A percentile compares a stretch with the other conserved stretches of the same genome.
These are phyloP conservation scores for Megathymus violae DNA, from an alignment of 1,140 invertebrate genomes.

Conservation along the genomic window DNA sequence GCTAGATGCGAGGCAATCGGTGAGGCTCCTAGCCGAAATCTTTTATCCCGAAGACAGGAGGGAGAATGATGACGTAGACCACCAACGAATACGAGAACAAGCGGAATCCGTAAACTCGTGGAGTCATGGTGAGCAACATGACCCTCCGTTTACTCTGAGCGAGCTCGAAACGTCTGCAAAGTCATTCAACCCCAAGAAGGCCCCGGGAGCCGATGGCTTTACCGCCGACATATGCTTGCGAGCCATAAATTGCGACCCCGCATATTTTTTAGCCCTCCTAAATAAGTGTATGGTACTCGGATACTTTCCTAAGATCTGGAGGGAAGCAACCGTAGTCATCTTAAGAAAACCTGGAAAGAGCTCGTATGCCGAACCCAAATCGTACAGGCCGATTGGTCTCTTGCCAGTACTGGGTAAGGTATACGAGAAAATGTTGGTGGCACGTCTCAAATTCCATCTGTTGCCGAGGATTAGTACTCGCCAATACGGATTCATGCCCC, in stretches of 20 bases:
- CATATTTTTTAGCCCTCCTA: too few species aligned
- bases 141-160: slow-evolving; percentile 26
- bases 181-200: slow-evolving; percentile 39
- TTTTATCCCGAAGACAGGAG: neutral
- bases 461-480: too few species aligned
- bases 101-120: slow-evolving; percentile 13
- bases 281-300: neutral
- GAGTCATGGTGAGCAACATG: neutral
- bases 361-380: too few species aligned
- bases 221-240: neutral
- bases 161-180: neutral
- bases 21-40: too few species aligned
- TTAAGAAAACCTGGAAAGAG: too few species aligned
- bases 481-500: too few species aligned
- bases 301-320: slow-evolving; percentile 28
- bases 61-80: neutral
- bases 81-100: neutral
- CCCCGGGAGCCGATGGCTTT: neutral
- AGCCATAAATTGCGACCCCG: too few species aligned
- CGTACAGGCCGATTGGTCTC: slow-evolving; percentile 33
- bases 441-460: slow-evolving; percentile 23
- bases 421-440: slow-evolving; percentile 34
- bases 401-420: slow-evolving; percentile 38
- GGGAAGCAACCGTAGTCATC: slow-evolving; percentile 28
- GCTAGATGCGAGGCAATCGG: too few species aligned